These are phyloP conservation scores for Phrynosoma platyrhinos DNA, from an alignment of 2,113 vertebrate genomes.

Conservation along the genomic window DNA sequence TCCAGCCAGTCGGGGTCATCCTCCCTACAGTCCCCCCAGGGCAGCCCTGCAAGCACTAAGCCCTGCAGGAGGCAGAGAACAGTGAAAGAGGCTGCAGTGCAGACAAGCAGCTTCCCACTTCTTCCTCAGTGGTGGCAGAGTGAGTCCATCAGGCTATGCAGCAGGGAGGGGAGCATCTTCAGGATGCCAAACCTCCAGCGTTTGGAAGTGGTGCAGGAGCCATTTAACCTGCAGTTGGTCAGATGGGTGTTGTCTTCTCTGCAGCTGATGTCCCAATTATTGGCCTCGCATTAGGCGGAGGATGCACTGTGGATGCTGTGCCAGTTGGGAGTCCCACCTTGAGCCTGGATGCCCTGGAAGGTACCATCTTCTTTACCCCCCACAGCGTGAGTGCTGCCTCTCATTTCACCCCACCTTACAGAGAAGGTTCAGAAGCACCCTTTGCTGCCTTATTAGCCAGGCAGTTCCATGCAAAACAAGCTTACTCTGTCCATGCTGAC, in stretches of 20 bases:
- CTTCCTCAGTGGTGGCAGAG: slow-evolving; percentile 71
- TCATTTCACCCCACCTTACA: not conserved
- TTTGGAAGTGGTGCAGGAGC: too few species aligned
- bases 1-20: accelerated
- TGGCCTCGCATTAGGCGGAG: slow-evolving; percentile 44
- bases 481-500: not conserved
- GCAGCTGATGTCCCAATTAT: slow-evolving; percentile 61
- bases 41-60: accelerated
- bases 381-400: not conserved
- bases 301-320: slow-evolving; percentile 70
- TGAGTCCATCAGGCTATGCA: slow-evolving; percentile 63
- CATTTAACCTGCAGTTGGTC: too few species aligned
- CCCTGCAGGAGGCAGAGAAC: not conserved
- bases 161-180: accelerated
- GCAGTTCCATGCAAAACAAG: not conserved
- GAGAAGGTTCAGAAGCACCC: not conserved
- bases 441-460: not conserved
- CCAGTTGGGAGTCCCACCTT: slow-evolving; percentile 75
- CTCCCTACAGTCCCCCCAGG: accelerated
- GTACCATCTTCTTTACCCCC: slow-evolving; percentile 59
- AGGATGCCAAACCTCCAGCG: too few species aligned
- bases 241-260: accelerated
- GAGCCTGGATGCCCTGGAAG: slow-evolving; percentile 84
- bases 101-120: slow-evolving; percentile 75
- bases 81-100: slow-evolving; percentile 80